Base-by-base conservation (phyloP, 2,113 vertebrate species). In the Nettapus auritus region DNA sequence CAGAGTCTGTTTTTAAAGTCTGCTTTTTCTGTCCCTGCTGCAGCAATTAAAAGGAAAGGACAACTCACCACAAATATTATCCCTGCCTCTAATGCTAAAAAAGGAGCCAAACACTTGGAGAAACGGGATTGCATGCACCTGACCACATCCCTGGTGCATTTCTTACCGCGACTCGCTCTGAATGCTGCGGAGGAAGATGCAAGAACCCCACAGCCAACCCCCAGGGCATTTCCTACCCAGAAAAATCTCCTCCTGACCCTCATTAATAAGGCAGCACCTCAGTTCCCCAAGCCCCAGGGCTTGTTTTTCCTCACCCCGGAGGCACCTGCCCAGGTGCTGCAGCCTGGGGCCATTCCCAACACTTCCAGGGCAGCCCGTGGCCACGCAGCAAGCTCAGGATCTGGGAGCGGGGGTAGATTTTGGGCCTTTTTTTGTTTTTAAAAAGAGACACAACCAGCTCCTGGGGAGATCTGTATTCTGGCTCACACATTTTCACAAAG, bases 101-200 rank as follows among this genome's bases (percentile, higher is more conserved):
- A 80, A 48, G 14, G 2, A 21, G 28, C 13, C 40, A 17, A 2
- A 29, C 31, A 14, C 40, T 23, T 52, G 11, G 14, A 68, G 31
- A 34, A 71, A 57, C 69, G 26, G 23, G 19, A 4, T 4, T 13
- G 26, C 46, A 62, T n/a, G 66, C 62, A 71, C 8, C 38, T 9
- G 8, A 60, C 26, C 62, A 9, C 64, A 28, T 20, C 42, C 26
- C 16, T 0, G 0, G 20, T 9, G 1, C 38, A 1, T 16, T 3
- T 9, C 53, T 63, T 33, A 11, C 17, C 26, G 19, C 10, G 0
- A 21, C 40, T 11, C 25, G 3, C 14, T 63, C 46, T 17, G 48
- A 21, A 62, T 62, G 29, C 31, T 17, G 1, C 3, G 12, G 55
- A 78, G 40, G 50, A 50, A 75, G 56, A 50, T 3, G 13, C 6